phyloP scores from a whole-genome alignment of 2,888 invertebrate species.

The Nomada ruficornis region DNA sequence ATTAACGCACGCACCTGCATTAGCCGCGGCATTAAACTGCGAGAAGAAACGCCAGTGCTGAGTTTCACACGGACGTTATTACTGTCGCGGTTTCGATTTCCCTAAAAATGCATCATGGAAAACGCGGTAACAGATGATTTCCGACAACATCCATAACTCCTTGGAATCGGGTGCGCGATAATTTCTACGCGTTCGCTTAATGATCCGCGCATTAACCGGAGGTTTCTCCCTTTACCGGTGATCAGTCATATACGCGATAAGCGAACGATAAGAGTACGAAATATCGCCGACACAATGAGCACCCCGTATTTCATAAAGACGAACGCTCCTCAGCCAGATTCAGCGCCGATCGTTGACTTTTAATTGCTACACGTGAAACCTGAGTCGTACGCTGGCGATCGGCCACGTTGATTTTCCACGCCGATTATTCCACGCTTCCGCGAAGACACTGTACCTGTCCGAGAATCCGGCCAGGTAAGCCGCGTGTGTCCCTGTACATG shows the following conservation, averaged over 20 bases:
- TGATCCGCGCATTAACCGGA: constrained; percentile 51
- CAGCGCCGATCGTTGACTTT: constrained; percentile 59
- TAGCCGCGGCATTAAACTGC: background rate
- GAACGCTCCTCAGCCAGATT: constrained; percentile 38
- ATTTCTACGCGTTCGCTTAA: constrained; percentile 42
- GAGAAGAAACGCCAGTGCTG: background rate
- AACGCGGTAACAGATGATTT: constrained; percentile 40
- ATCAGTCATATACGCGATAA: constrained; percentile 51
- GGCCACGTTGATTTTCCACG: constrained; percentile 58
- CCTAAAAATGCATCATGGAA: constrained; percentile 28
- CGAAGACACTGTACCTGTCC: constrained; percentile 44
- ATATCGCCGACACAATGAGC: constrained; percentile 37
- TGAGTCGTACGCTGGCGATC: constrained; percentile 48
- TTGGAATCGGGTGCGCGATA: constrained; percentile 20
- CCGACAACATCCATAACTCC: constrained; percentile 40
- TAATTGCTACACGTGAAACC: constrained; percentile 59
- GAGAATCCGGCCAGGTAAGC: constrained; percentile 21
- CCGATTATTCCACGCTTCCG: constrained; percentile 45
- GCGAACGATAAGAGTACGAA: constrained; percentile 38
- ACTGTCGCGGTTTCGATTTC: constrained; percentile 47
- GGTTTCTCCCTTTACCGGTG: constrained; percentile 50
- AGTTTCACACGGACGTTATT: constrained; percentile 29
- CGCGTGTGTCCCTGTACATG: background rate
- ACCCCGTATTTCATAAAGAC: constrained; percentile 52
- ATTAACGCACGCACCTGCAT: background rate